These are phyloP conservation scores for Hetaerina americana DNA, from an alignment of 1,140 invertebrate genomes.

Conservation along the genomic window DNA sequence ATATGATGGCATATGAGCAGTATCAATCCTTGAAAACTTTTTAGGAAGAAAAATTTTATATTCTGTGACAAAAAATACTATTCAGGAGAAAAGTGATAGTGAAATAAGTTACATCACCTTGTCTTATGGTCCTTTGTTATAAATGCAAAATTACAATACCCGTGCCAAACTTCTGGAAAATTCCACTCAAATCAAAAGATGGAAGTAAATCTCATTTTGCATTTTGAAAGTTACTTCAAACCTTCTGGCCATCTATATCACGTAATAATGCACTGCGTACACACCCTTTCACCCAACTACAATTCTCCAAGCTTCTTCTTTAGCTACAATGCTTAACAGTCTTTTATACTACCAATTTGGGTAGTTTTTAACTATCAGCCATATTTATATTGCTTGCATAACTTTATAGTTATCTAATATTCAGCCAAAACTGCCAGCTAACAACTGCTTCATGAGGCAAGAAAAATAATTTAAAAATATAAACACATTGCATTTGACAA, in stretches of 20 bases:
- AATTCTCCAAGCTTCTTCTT: neutral
- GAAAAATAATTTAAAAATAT: neutral
- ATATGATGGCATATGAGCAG: no score
- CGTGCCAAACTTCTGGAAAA: neutral
- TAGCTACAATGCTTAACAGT: neutral
- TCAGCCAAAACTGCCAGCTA: neutral
- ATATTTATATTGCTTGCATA: neutral
- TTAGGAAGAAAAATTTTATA: no score
- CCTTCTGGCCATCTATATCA: no score
- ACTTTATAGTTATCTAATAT: neutral
- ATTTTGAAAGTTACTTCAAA: neutral
- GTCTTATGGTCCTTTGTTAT: neutral
- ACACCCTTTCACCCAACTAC: neutral
- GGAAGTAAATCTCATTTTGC: neutral
- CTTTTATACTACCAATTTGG: neutral
- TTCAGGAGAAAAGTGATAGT: neutral
- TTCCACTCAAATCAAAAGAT: neutral
- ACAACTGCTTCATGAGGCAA: neutral
- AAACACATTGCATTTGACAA: neutral
- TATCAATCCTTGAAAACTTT: no score
- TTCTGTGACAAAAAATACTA: neutral
- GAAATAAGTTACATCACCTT: neutral
- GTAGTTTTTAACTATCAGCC: neutral
- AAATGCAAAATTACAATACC: neutral
- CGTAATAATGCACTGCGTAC: neutral